Evolutionary conservation across 2,888 invertebrate genomes (phyloP).

Genomic region (Philonicus albiceps): DNA sequence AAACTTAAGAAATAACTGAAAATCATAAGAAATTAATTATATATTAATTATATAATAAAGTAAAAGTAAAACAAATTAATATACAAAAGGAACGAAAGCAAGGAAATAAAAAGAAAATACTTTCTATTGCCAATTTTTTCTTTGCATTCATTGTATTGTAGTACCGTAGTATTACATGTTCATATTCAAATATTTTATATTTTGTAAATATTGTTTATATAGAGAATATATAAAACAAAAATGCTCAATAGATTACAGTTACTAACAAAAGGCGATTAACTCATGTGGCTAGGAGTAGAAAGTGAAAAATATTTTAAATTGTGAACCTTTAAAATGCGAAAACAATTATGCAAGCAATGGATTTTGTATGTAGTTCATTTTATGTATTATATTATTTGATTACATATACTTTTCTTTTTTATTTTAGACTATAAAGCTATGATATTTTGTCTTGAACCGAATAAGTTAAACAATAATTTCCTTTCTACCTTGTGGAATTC

Average conservation of each 20-base stretch:
- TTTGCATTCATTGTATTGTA: slow-evolving; percentile 46
- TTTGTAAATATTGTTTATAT: not conserved
- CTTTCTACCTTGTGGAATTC: not conserved
- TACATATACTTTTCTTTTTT: not conserved
- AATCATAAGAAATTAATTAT: slow-evolving; percentile 54
- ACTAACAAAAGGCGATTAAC: not conserved
- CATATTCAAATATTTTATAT: slow-evolving; percentile 12
- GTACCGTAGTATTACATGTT: slow-evolving; percentile 15
- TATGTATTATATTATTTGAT: not conserved
- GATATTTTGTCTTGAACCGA: not conserved
- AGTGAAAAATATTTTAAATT: not conserved
- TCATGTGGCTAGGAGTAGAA: not conserved
- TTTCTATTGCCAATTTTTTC: slow-evolving; percentile 54
- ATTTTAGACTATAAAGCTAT: too few species aligned
- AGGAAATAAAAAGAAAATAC: slow-evolving; percentile 39
- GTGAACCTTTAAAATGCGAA: not conserved
- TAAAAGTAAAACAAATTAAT: not conserved
- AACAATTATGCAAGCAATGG: not conserved
- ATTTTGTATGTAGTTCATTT: not conserved
- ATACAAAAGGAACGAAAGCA: slow-evolving; percentile 22
- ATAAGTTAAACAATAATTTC: not conserved
- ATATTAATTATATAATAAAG: slow-evolving; percentile 3
- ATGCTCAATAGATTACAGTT: not conserved
- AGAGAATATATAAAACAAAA: not conserved
- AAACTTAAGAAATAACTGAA: slow-evolving; percentile 24